These are phyloP conservation scores for Catocala sponsa DNA, from an alignment of 2,888 invertebrate genomes.

Conservation along the genomic window DNA sequence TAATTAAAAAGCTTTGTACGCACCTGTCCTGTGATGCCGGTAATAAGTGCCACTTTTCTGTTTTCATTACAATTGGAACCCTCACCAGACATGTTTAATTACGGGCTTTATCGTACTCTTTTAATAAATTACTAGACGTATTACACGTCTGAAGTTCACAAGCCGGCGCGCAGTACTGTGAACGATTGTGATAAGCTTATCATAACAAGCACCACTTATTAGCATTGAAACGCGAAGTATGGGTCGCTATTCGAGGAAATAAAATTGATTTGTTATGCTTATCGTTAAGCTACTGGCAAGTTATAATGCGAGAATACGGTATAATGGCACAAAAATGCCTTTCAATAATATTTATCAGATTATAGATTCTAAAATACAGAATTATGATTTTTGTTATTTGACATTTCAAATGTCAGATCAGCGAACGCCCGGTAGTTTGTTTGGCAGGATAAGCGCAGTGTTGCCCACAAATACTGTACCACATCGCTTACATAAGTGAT, in stretches of 20 bases:
- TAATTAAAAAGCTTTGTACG: constrained; percentile 42
- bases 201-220: constrained; percentile 47
- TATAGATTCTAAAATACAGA: no score
- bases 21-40: constrained; percentile 99
- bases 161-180: constrained; percentile 48
- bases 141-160: constrained; percentile 49
- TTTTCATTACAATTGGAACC: constrained; percentile 58
- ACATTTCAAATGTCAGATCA: no score
- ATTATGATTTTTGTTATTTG: no score
- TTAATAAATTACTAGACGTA: constrained; percentile 13
- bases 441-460: not conserved
- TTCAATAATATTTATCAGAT: no score
- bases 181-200: constrained; percentile 55
- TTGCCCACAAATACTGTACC: no score
- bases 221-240: constrained; percentile 29
- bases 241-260: not conserved
- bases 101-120: not conserved
- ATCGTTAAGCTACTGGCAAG: no score
- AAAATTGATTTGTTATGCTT: not conserved
- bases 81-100: constrained; percentile 75
- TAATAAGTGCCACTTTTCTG: constrained; percentile 95
- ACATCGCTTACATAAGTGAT: no score
- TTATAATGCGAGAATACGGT: no score
- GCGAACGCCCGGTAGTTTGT: not conserved
- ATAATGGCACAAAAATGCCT: no score